Evolutionary conservation across 92 coral and sea anemone genomes (phyloP).

Genomic region (Siderastrea radians): DNA sequence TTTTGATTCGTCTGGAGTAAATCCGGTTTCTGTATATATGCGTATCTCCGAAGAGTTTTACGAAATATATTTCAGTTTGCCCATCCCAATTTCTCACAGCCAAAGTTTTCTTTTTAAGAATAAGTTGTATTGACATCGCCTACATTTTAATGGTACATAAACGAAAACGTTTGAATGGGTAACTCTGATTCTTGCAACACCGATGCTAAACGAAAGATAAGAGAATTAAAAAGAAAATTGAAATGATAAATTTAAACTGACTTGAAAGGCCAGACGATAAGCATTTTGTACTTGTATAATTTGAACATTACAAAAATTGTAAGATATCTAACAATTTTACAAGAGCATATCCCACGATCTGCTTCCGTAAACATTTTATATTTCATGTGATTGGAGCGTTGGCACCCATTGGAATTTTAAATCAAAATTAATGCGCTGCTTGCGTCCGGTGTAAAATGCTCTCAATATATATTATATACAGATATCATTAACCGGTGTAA

Average conservation of each 20-base stretch:
- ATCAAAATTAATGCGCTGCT: not conserved
- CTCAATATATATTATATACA: not conserved
- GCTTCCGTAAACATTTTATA: conserved; percentile 19
- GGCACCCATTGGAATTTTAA: not conserved
- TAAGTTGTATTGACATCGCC: not conserved
- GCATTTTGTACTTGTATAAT: not conserved
- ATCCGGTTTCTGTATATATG: conserved; percentile 20
- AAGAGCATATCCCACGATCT: not conserved
- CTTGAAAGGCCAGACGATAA: not conserved
- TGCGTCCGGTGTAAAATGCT: not conserved
- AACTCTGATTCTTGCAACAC: not conserved
- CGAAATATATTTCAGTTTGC: not conserved
- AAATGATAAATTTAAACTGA: not conserved
- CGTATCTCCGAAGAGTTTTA: not conserved
- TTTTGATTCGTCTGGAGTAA: conserved; percentile 4
- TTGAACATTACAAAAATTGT: not conserved
- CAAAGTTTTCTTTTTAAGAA: not conserved
- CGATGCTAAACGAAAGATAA: not conserved
- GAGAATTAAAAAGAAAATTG: not conserved
- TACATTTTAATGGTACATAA: not conserved
- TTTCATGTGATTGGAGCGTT: not conserved
- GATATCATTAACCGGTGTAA: not conserved
- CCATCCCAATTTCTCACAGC: no score
- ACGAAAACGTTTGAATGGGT: no score
- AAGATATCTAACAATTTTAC: not conserved